Base-by-base conservation (phyloP, 2,888 invertebrate genomes). In the Oxystoma pomonae region DNA sequence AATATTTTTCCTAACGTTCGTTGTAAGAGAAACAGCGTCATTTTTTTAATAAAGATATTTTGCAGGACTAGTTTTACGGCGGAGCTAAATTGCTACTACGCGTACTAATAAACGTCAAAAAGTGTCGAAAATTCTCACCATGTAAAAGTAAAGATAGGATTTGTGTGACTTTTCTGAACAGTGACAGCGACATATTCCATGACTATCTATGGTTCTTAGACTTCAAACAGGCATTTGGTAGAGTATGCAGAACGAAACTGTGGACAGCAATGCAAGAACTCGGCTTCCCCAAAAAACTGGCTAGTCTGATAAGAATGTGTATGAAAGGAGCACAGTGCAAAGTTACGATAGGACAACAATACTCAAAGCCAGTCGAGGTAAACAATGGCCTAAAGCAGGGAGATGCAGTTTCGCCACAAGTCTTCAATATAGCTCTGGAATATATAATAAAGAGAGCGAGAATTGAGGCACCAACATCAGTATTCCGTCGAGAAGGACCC, bases 211-310 rank as follows among this genome's bases (percentile, higher is more conserved):
- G n/a, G n/a, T n/a, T n/a, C n/a, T n/a, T 67, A 9, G 65, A 67
- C 49, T 67, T 67, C 20, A 59, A 59, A 57, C 59, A 61, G 20
- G 63, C 66, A 0, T 67, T 57, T 51, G 67, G 64, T 35, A 62
- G 53, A 9, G 21, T 67, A 5, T 1, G 35, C 17, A 64, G 63
- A 55, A 19, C 16, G 3, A 52, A 22, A 59, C 57, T 67, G 16
- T 67, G 52, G 21, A 9, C 19, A 49, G 66, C 62, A 20, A 58
- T 67, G 56, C 17, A 62, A 51, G 66, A 67, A 58, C 49, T 66
- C 12, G 62, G 62, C 18, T 58, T 67, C 21, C 64, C 62, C 55
- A 52, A 51, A 9, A 65, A 65, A 56, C n/a, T 60, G n/a, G 20
- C 60, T 16, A 20, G 17, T 1, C 1, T 65, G 56, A 58, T 55